Percentiles rank a stretch among this genome's conserved stretches.
Conservation (phyloP, 64 coral and sea anemone genomes). For the Pocillopora verrucosa region DNA sequence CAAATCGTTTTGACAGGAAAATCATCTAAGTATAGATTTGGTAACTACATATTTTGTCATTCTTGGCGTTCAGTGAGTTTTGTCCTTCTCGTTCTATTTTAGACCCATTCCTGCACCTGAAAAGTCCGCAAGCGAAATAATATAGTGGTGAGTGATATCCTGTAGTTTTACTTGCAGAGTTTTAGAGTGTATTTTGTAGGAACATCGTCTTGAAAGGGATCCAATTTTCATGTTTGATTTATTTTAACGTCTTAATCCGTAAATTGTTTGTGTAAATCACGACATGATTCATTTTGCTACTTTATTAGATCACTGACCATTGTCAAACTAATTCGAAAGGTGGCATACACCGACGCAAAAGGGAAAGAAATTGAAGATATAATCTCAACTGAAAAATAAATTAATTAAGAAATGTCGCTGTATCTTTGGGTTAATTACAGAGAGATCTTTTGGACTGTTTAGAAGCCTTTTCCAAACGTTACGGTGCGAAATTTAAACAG, state of each 20-base stretch:
- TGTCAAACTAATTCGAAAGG: neutral
- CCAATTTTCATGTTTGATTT: slow-evolving; percentile 3
- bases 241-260: neutral
- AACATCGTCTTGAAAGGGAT: neutral
- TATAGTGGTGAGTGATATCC: neutral
- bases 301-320: neutral
- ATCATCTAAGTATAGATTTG: neutral
- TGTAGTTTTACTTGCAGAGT: neutral
- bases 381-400: neutral
- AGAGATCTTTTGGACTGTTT: neutral
- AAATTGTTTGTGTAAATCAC: neutral
- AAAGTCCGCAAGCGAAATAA: neutral
- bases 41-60: slow-evolving; percentile 35
- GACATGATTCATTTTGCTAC: neutral
- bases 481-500: slow-evolving; percentile 1
- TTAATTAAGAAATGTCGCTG: neutral
- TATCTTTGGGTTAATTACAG: neutral
- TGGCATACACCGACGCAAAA: too few relatives aligned
- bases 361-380: too few relatives aligned
- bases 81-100: neutral
- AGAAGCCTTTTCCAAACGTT: neutral
- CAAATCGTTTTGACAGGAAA: neutral
- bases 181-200: neutral
- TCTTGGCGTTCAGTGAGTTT: neutral
- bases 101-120: slow-evolving; percentile 5